Evolutionary conservation across 2,888 invertebrate species (phyloP), one percentile per base, ranked within the genome.

Genomic region (Mesorhabditis sp.): DNA sequence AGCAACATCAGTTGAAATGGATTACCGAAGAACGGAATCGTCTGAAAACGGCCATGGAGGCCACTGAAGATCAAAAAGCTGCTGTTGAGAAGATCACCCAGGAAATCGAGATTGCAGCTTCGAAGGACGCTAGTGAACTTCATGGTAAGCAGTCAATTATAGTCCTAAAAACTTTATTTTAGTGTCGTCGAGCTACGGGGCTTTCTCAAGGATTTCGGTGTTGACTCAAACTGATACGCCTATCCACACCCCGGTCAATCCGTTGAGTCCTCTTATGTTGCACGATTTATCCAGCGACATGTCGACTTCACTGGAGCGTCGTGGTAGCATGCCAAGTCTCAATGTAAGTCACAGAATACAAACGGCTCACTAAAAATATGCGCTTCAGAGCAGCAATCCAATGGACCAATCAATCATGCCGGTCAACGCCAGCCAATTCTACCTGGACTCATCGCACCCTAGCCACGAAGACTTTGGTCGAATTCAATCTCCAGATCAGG

Each of bases 1-100:
- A 65, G 5, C 69, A 65, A 41, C 65, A 44, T 10, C 41, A 58
- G 62, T 44, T 66, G 42, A 65, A 69, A 61, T 50, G 69, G 58
- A n/a, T 50, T 10, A 50, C 58, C 7, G 58, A 50, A 45, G 69
- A 69, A 41, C 65, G 64, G 2, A 50, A 62, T 0, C 67, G 67
- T 7, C 67, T 68, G 15, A 62, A 42, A n/a, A 13, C 45, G 15
- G 45, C 58, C n/a, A 6, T 67, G 15, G 45, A 45, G 5, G 50
- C 43, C 13, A 43, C 67, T 5, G 41, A 67, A 44, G 58, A 44
- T 10, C 5, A 13, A 10, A 44, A 50, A 7, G n/a, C 13, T 6
- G 41, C 67, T 5, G 28, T 41, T 6, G 15, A 45, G 13, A 58
- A 69, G 4, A 41, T 69, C 15, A 62, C 67, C 15, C 43, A 69